phyloP scores from a whole-genome alignment of 2,113 vertebrate genomes.

The Mormyrus lacerda region DNA sequence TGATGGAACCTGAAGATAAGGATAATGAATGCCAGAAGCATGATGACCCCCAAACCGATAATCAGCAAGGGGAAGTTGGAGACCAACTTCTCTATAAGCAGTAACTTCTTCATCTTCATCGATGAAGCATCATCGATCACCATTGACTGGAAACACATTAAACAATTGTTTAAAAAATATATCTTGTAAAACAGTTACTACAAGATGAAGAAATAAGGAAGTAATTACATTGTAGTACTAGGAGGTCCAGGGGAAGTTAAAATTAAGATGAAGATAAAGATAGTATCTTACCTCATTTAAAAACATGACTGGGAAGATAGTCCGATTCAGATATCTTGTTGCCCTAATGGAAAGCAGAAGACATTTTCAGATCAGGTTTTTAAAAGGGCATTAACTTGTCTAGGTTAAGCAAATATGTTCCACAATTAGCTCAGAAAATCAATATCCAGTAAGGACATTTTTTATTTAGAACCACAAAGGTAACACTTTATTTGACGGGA shows the following conservation, averaged over 20 bases:
- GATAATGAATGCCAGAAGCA: constrained; percentile 50
- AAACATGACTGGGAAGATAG: constrained; percentile 61
- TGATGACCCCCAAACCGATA: constrained; percentile 48
- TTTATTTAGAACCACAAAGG: neutral
- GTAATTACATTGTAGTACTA: neutral
- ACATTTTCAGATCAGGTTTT: neutral
- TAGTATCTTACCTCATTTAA: constrained; percentile 57
- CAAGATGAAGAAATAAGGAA: neutral
- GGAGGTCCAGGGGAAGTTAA: neutral
- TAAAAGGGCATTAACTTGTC: neutral
- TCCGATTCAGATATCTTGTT: constrained; percentile 45
- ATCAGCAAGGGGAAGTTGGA: constrained; percentile 57
- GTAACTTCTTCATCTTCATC: constrained; percentile 49
- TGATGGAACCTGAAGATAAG: constrained; percentile 37
- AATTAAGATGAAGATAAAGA: neutral
- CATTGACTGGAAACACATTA: constrained; percentile 47
- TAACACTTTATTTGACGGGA: neutral
- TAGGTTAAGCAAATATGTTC: neutral
- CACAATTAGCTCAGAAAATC: neutral
- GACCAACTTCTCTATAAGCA: constrained; percentile 47
- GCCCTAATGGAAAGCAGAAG: constrained; percentile 37
- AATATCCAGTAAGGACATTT: neutral
- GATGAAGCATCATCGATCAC: constrained; percentile 58
- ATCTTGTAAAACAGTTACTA: neutral
- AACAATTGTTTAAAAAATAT: neutral